Conservation (phyloP, 1,140 invertebrate species). For the Platorchestia sp. region DNA sequence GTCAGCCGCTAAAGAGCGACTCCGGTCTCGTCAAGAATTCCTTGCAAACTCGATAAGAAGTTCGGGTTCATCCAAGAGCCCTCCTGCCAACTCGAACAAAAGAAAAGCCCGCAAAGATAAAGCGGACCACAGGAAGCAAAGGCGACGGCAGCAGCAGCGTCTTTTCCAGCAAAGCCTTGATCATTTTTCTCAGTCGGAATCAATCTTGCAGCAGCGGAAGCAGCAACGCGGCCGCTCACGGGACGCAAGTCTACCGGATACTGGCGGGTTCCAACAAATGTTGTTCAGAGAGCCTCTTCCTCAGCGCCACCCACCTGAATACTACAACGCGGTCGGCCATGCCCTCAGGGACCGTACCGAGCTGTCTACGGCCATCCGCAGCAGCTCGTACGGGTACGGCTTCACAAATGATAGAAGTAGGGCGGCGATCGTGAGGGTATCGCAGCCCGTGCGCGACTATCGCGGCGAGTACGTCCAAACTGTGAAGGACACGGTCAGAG, state of each 20-base stretch:
- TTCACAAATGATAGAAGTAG: not conserved
- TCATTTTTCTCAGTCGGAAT: conserved; percentile 4
- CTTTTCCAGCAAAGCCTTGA: not conserved
- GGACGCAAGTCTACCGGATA: not conserved
- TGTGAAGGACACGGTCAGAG: conserved; percentile 13
- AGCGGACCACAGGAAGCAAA: not conserved
- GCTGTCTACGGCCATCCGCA: not conserved
- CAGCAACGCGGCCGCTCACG: not conserved
- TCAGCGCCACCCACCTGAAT: not conserved
- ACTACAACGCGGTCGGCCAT: not conserved
- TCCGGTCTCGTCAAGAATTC: not conserved
- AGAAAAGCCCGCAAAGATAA: not conserved
- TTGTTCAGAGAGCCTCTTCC: not conserved
- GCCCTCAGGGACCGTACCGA: not conserved
- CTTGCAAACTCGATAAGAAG: not conserved
- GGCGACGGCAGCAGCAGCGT: not conserved
- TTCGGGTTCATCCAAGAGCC: not conserved
- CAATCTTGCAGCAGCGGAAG: not conserved
- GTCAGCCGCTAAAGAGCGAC: not conserved
- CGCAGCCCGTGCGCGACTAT: not conserved
- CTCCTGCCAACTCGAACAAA: not conserved
- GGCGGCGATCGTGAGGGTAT: not conserved
- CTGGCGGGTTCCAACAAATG: not conserved
- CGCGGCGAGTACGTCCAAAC: conserved; percentile 40
- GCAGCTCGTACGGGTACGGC: not conserved